A percentile compares a stretch with the other conserved stretches of the same genome.
phyloP scores from a whole-genome alignment of 2,888 invertebrate species.

The Chrysolina americana region DNA sequence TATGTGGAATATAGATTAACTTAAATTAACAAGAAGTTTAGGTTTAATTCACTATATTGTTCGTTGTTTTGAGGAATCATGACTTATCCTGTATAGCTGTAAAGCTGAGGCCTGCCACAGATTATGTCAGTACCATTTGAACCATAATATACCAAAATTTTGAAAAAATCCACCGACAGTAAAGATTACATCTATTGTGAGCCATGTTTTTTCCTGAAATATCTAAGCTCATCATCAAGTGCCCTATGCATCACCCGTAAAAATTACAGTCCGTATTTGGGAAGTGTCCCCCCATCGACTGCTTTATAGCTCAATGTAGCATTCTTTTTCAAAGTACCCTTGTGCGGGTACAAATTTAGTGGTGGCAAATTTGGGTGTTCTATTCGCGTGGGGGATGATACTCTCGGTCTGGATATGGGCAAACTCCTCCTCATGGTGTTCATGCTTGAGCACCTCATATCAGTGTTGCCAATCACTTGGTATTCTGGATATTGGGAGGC shows the following conservation, averaged over 20 bases:
- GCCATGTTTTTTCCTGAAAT: background rate
- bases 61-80: too few species aligned
- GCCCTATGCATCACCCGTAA: background rate
- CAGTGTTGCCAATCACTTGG: slow-evolving; percentile 63
- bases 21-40: too few species aligned
- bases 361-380: slow-evolving; percentile 88
- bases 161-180: too few species aligned
- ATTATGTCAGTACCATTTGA: too few species aligned
- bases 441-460: slow-evolving; percentile 68
- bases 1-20: too few species aligned
- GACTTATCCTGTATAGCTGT: too few species aligned
- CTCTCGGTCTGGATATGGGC: slow-evolving; percentile 74
- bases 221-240: background rate
- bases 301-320: slow-evolving; percentile 58
- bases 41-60: too few species aligned
- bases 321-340: slow-evolving; percentile 59
- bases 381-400: slow-evolving; percentile 86
- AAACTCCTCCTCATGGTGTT: slow-evolving; percentile 70
- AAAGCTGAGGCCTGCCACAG: too few species aligned
- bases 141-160: too few species aligned
- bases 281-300: slow-evolving; percentile 60
- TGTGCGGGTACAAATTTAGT: slow-evolving; percentile 77
- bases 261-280: slow-evolving; percentile 61
- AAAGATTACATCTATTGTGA: too few species aligned
- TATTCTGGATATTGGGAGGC: slow-evolving; percentile 69